Percentiles rank a stretch among this genome's conserved stretches.
Conservation (phyloP, 2,113 vertebrate species). For the Clinocottus analis region DNA sequence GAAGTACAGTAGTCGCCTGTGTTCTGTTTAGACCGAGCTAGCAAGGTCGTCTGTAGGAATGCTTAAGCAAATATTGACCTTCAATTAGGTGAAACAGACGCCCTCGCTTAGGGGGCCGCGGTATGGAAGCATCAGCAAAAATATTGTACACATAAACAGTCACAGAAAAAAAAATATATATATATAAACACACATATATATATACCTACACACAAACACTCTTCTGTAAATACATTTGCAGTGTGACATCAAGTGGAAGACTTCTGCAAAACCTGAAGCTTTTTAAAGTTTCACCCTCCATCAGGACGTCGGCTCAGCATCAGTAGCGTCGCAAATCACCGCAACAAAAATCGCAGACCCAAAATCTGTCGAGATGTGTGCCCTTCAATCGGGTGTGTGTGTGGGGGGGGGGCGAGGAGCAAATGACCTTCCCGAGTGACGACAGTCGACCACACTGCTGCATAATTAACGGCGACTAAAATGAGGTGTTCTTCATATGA, state of each 20-base stretch:
- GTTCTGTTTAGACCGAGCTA: conserved; percentile 49
- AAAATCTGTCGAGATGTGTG: conserved; percentile 33
- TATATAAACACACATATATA: conserved; percentile 48
- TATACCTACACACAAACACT: conserved; percentile 48
- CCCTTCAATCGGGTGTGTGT: conserved; percentile 43
- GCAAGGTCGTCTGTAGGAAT: conserved; percentile 72
- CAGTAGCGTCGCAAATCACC: conserved; percentile 27
- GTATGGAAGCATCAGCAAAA: conserved; percentile 72
- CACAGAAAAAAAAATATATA: conserved; percentile 64
- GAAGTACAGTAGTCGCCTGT: conserved; percentile 69
- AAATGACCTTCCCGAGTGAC: conserved; percentile 70
- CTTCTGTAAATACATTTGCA: conserved; percentile 42
- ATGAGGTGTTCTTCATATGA: conserved; percentile 66
- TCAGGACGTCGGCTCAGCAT: conserved; percentile 43
- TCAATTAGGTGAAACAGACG: conserved; percentile 73
- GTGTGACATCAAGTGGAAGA: conserved; percentile 35
- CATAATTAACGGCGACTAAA: conserved; percentile 79
- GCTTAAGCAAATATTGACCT: conserved; percentile 81
- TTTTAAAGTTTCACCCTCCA: conserved; percentile 45
- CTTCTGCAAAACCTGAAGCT: conserved; percentile 7
- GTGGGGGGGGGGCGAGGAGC: conserved; percentile 28
- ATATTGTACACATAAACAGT: conserved; percentile 53
- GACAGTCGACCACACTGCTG: conserved; percentile 69
- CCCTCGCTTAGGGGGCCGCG: conserved; percentile 63
- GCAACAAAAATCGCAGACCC: conserved; percentile 4